A percentile compares a stretch with the other conserved stretches of the same genome.
Evolutionary conservation across 2,797 vertebrate genomes (phyloP).

Genomic region (Mormyrops attenuatus): DNA sequence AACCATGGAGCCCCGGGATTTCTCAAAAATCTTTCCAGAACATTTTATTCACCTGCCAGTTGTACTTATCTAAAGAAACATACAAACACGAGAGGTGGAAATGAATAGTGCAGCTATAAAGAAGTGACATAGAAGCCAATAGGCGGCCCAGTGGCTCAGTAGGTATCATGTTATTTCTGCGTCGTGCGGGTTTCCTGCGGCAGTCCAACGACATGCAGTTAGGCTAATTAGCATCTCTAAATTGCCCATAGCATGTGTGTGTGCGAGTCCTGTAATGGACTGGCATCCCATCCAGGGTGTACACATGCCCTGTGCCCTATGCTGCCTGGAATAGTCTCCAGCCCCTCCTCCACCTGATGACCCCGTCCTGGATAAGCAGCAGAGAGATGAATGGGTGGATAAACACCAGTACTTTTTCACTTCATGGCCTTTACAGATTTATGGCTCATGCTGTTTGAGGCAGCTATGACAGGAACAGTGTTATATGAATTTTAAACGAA

Average conservation of each 20-base stretch:
- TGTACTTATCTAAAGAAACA: neutral
- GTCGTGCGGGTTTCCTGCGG: neutral
- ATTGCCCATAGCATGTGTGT: neutral
- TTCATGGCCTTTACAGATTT: neutral
- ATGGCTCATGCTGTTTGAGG: neutral
- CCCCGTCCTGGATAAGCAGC: neutral
- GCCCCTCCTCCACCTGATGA: neutral
- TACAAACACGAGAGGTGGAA: neutral
- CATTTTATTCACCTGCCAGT: neutral
- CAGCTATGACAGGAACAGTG: neutral
- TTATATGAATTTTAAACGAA: neutral
- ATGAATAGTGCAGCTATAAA: neutral
- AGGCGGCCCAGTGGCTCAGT: neutral
- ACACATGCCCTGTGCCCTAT: neutral
- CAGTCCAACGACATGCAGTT: neutral
- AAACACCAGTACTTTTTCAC: neutral
- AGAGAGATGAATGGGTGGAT: neutral
- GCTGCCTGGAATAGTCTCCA: neutral
- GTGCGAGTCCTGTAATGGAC: neutral
- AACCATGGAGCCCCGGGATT: neutral
- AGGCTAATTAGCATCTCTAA: slow-evolving; percentile 1
- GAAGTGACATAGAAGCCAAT: neutral
- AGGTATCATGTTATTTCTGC: neutral
- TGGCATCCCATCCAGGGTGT: neutral
- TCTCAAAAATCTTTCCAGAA: neutral